Evolutionary conservation across 2,113 vertebrate genomes (phyloP).

Genomic region (Erythrolamprus reginae): DNA sequence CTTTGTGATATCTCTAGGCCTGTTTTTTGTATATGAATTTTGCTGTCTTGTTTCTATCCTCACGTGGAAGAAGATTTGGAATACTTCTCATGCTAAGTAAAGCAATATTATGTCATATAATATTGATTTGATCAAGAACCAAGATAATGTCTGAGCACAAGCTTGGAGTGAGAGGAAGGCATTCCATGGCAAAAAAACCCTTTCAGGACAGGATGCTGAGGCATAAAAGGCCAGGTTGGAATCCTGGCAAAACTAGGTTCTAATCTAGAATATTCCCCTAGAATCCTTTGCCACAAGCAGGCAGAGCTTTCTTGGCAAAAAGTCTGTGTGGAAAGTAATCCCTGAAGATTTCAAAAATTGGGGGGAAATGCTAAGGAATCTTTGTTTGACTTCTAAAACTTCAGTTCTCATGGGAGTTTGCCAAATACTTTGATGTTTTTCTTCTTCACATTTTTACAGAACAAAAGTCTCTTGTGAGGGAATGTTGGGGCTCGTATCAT

Average conservation of each 20-base stretch:
- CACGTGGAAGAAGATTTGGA: neutral
- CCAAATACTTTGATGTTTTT: conserved; percentile 46
- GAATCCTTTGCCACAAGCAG: neutral
- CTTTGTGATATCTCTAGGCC: neutral
- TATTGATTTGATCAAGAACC: neutral
- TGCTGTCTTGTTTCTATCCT: neutral
- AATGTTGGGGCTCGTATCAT: conserved; percentile 16
- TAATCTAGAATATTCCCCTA: neutral
- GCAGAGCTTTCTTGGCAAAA: neutral
- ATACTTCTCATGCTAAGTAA: neutral
- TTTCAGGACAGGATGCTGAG: neutral
- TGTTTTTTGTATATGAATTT: neutral
- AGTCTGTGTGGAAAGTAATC: neutral
- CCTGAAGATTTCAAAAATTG: neutral
- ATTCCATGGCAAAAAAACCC: neutral
- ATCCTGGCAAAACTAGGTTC: neutral
- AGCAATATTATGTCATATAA: neutral
- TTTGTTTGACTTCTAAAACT: conserved; percentile 10
- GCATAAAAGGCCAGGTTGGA: neutral
- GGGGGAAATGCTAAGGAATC: neutral
- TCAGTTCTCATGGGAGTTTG: conserved; percentile 36
- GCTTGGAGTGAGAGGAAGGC: neutral
- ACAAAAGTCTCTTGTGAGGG: conserved; percentile 51
- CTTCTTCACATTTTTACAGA: conserved; percentile 35
- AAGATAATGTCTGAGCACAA: neutral